phyloP scores from a whole-genome alignment of 2,888 invertebrate species.

The Cheilosia urbana region DNA sequence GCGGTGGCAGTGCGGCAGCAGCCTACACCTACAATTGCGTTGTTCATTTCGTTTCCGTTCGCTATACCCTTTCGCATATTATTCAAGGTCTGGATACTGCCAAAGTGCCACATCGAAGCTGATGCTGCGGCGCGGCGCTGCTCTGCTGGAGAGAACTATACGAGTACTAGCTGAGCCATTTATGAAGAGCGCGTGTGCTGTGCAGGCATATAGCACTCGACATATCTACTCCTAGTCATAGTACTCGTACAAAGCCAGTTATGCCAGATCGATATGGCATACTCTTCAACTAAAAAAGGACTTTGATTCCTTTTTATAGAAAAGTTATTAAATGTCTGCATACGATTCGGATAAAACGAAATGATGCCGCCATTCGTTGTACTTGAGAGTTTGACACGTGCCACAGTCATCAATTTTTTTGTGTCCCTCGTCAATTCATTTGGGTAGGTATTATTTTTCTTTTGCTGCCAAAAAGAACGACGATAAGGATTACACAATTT shows the following conservation, averaged over 20 bases:
- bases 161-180: neutral
- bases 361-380: conserved; percentile 43
- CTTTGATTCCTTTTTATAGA: conserved; percentile 35
- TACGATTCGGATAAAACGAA: conserved; percentile 50
- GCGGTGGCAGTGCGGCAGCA: conserved; percentile 17
- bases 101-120: neutral
- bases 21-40: conserved; percentile 43
- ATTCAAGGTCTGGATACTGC: conserved; percentile 5
- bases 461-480: conserved; percentile 5
- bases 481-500: conserved; percentile 51
- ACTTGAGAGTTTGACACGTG: conserved; percentile 66
- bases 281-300: conserved; percentile 26
- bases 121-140: conserved; percentile 4
- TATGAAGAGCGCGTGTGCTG: conserved; percentile 50
- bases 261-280: conserved; percentile 42
- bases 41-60: conserved; percentile 65
- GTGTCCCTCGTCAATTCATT: conserved; percentile 1
- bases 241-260: neutral
- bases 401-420: conserved; percentile 56
- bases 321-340: conserved; percentile 57
- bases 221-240: neutral
- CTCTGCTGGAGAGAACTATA: neutral
- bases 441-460: neutral
- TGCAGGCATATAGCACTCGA: conserved; percentile 4
- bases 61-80: conserved; percentile 41